phyloP scores from a whole-genome alignment of 2,113 vertebrate genomes.

The Phyllostomus hastatus region DNA sequence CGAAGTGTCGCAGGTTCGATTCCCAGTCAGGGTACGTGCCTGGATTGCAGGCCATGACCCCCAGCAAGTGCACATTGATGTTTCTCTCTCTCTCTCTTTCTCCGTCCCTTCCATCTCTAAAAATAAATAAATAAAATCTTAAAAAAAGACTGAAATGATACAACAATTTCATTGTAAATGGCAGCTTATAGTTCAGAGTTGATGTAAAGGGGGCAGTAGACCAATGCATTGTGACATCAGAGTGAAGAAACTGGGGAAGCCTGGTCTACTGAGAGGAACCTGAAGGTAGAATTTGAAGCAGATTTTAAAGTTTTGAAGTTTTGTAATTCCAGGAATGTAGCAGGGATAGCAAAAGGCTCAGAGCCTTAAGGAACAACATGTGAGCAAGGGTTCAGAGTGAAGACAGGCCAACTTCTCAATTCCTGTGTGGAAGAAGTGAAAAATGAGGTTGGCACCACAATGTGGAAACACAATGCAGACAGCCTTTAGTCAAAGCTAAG shows the following conservation, averaged over 20 bases:
- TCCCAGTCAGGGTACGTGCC: too few species aligned
- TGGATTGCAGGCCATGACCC: too few species aligned
- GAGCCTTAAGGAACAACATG: not conserved
- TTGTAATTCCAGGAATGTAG: not conserved
- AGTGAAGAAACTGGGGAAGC: not conserved
- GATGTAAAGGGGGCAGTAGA: fast-evolving
- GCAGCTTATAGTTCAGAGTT: not conserved
- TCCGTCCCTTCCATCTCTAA: too few species aligned
- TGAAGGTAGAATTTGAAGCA: not conserved
- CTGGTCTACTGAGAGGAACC: not conserved
- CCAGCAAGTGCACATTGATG: too few species aligned
- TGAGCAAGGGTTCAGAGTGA: not conserved
- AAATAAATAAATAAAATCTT: too few species aligned
- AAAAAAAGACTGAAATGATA: not conserved
- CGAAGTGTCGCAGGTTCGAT: too few species aligned
- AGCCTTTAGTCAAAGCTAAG: not conserved
- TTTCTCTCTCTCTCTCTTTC: too few species aligned
- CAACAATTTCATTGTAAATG: not conserved
- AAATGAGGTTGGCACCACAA: too few species aligned
- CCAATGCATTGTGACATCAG: fast-evolving
- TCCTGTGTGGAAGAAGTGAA: not conserved
- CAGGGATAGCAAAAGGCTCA: not conserved
- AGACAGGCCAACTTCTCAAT: not conserved
- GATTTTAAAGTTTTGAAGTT: not conserved
- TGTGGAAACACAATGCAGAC: not conserved